Evolutionary conservation across 2,113 vertebrate genomes (phyloP), one percentile per base, ranked within the genome.

Genomic region (Ctenomys sociabilis): DNA sequence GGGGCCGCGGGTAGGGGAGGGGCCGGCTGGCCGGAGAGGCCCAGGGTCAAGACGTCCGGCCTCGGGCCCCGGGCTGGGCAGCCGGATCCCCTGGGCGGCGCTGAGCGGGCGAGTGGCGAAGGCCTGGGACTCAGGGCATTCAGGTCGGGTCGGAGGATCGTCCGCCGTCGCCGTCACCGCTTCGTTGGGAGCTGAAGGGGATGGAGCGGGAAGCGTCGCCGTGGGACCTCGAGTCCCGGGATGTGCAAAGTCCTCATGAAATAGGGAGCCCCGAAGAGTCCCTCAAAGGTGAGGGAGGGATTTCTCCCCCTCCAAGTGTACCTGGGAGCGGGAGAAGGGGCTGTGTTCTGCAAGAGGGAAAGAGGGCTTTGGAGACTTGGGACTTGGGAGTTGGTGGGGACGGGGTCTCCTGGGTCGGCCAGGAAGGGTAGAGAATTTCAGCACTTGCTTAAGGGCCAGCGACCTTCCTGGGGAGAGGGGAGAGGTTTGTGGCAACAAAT

Each of bases 41-140:
- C 95, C 94, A 85, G 97, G 97, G 97, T 98, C 97, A 97, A 98
- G 96, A 96, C 97, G 96, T 97, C 97, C 94, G 97, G 97, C 93
- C 95, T 97, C 90, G 5, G 93, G 91, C 94, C 72, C 28, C 1
- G 30, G 91, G 73, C 93, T 87, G 81, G 94, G 89, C 89, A 43
- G 86, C 97, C 68, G n/a, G 86, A 95, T 83, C 45, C 68, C 92
- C 49, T 43, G 90, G 83, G 91, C 83, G n/a, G 94, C 83, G 54
- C 89, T 86, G 94, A 92, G 83, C 43, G 16, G 85, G 78, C 66
- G 24, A 37, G 88, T 83, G 73, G 92, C n/a, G 77, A 89, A 95
- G 86, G 86, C 96, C 82, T 9, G 59, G 86, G 91, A 49, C 91
- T 91, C 90, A 22, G 89, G 95, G 52, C 52, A 32, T 87, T 95